Percentiles rank a stretch among this genome's conserved stretches.
Evolutionary conservation across 1,140 invertebrate species (phyloP).

Genomic region (Araneus ventricosus): DNA sequence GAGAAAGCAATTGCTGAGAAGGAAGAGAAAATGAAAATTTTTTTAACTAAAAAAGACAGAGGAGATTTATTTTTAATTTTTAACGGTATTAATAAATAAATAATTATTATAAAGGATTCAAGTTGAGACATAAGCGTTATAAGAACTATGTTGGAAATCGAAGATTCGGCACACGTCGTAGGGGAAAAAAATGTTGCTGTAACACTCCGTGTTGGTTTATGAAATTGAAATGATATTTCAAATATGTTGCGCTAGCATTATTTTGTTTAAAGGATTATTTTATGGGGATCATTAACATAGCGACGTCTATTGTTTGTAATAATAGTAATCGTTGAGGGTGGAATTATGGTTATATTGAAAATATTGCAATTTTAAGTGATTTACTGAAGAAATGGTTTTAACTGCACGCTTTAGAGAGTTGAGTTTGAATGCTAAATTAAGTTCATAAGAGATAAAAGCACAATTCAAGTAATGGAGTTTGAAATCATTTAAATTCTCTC

Average conservation of each 20-base stretch:
- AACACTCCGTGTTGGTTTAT: constrained; percentile 5
- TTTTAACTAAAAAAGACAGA: too few species aligned
- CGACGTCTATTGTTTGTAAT: neutral
- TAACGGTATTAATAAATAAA: too few species aligned
- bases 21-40: too few species aligned
- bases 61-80: too few species aligned
- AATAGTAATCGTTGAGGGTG: neutral
- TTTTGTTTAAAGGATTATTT: neutral
- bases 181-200: neutral
- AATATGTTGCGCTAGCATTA: neutral
- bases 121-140: neutral
- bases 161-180: too few species aligned
- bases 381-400: neutral
- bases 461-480: too few species aligned
- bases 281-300: neutral
- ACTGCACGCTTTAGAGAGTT: too few species aligned
- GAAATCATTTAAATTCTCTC: too few species aligned
- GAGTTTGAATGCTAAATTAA: too few species aligned
- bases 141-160: neutral
- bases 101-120: neutral
- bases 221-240: neutral
- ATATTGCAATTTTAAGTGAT: neutral
- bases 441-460: too few species aligned
- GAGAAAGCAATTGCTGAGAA: too few species aligned
- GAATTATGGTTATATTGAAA: neutral